Evolutionary conservation across 2,113 vertebrate species (phyloP).

Genomic region (Heterochromis multidens): DNA sequence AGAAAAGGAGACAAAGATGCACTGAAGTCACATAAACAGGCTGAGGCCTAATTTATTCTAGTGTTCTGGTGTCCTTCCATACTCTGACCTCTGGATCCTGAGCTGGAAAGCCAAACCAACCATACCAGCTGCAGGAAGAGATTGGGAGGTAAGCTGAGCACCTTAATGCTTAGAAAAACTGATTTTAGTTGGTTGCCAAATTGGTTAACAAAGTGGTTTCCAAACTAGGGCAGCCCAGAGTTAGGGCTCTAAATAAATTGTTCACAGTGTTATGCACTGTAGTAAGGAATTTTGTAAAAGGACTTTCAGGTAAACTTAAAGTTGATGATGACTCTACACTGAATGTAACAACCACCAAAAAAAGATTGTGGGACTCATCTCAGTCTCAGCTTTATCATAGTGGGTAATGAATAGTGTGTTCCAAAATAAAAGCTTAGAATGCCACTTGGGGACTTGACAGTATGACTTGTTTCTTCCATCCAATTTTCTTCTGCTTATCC

Average conservation of each 20-base stretch:
- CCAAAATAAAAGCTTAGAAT: neutral
- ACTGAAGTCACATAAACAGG: neutral
- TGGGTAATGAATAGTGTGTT: no score
- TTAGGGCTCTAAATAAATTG: neutral
- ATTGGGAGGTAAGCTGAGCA: neutral
- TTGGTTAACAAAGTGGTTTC: neutral
- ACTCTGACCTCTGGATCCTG: neutral
- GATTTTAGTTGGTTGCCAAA: neutral
- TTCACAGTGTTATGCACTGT: neutral
- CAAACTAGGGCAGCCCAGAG: neutral
- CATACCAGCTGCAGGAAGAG: neutral
- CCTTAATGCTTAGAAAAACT: neutral
- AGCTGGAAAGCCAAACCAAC: neutral
- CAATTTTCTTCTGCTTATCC: no score
- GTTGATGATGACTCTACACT: neutral
- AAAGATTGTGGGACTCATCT: no score
- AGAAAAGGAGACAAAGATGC: neutral
- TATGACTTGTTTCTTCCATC: neutral
- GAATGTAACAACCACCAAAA: neutral
- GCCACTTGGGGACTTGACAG: neutral
- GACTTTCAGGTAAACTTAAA: neutral
- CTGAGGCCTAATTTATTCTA: neutral
- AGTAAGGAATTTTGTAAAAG: neutral
- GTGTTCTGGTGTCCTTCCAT: neutral
- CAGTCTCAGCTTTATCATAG: no score